Conservation (phyloP, 2,113 vertebrate species). For the Osmerus eperlanus region DNA sequence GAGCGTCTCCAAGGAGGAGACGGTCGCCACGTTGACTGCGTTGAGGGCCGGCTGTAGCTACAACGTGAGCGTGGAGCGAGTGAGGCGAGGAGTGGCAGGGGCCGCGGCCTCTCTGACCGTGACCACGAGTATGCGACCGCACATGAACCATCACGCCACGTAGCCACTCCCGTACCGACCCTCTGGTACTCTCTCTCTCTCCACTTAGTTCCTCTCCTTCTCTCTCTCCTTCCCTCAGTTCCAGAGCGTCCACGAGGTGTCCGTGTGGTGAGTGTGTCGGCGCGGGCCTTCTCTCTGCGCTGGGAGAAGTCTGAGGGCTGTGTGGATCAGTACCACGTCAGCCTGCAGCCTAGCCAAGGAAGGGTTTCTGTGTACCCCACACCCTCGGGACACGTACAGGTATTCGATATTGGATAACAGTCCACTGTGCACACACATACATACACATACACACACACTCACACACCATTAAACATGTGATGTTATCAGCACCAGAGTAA, state of each 20-base stretch:
- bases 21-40: constrained; percentile 64
- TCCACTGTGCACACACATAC: not conserved
- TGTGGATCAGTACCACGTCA: constrained; percentile 75
- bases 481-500: constrained; percentile 57
- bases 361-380: constrained; percentile 74
- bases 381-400: constrained; percentile 75
- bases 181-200: not conserved
- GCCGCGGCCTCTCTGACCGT: constrained; percentile 62
- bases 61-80: constrained; percentile 72
- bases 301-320: constrained; percentile 70
- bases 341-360: constrained; percentile 71
- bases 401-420: constrained; percentile 40
- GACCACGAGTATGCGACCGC: constrained; percentile 66
- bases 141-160: not conserved
- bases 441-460: not conserved
- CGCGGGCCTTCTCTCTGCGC: constrained; percentile 71
- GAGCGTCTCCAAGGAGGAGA: constrained; percentile 52
- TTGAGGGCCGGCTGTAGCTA: constrained; percentile 75
- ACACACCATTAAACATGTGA: constrained; percentile 32
- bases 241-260: constrained; percentile 69
- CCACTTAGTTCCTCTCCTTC: not conserved
- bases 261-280: constrained; percentile 66
- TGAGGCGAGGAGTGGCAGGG: constrained; percentile 68
- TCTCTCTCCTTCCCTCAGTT: constrained; percentile 56
- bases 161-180: not conserved